Evolutionary conservation across 2,797 vertebrate species (phyloP), one percentile per base, ranked within the genome.

Genomic region (Huso huso): DNA sequence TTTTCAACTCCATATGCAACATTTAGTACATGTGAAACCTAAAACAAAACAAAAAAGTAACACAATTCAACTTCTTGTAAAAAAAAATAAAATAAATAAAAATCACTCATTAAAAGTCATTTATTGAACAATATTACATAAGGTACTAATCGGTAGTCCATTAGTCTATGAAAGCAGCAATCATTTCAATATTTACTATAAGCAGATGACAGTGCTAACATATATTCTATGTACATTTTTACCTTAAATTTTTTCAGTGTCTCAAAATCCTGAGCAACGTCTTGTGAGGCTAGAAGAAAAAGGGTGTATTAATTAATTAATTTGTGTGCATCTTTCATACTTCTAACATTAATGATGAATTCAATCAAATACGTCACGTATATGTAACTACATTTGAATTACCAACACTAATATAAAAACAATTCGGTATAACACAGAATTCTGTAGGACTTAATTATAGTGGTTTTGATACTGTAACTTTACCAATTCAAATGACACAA

Each of bases 11-110:
- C 95, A 0, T 91, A 96, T 0, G 94, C 96, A 66, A 97, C 94
- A 58, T 98, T 99, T 71, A 99, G 84, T 78, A 99, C 79, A 53
- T 98, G 95, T 67, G 96, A 95, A 75, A 98, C 92, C 96, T 98
- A 79, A 63, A 81, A 80, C 53, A 62, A 58, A 52, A 50, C 10
- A 63, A n/a, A 51, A 5, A 60, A 10, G 51, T 4, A 8, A 4
- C 8, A 6, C 10, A 58, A 23, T 8, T 13, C 55, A 52, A 18
- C 18, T 48, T 48, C 6, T 12, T 66, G 13, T 10, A n/a, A 13
- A 57, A 65, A 69, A 65, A 69, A 70, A 70, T 61, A 49, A 18
- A 53, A 3, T 1, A 72, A 59, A 70, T 68, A 51, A 66, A 18
- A 18, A 18, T 18, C 51, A 58, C 7, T 37, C 37, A 37, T 37